phyloP scores from a whole-genome alignment of 2,797 vertebrate species.

The Esox lucius region DNA sequence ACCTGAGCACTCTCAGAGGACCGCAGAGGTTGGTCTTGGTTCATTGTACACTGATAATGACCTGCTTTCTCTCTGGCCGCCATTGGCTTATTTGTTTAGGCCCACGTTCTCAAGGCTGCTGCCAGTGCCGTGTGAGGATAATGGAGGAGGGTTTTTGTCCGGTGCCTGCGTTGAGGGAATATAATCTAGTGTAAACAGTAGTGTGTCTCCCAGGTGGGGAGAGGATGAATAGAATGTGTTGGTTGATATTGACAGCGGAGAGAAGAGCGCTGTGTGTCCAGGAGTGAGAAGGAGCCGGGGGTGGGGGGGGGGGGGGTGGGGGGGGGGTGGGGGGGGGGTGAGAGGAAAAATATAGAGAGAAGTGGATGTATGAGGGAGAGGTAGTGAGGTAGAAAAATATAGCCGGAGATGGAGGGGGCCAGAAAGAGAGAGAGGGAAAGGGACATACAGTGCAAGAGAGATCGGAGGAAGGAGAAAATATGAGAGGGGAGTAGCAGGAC shows the following conservation, averaged over 20 bases:
- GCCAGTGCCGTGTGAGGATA: slow-evolving; percentile 44
- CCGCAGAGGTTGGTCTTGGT: slow-evolving; percentile 1
- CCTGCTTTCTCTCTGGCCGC: slow-evolving; percentile 14
- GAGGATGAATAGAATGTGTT: slow-evolving; percentile 50
- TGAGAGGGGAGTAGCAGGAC: neutral
- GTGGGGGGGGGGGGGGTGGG: neutral
- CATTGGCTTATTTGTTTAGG: slow-evolving; percentile 53
- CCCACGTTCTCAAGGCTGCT: slow-evolving; percentile 62
- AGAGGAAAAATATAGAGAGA: neutral
- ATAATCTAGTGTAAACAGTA: slow-evolving; percentile 71
- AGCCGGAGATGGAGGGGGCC: neutral
- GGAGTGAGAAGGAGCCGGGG: neutral
- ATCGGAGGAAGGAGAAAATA: neutral
- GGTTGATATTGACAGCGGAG: slow-evolving; percentile 37
- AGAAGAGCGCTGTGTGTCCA: slow-evolving; percentile 8
- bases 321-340: slow-evolving; percentile 1
- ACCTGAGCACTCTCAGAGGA: slow-evolving; percentile 6
- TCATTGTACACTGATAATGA: slow-evolving; percentile 10
- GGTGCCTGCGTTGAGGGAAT: slow-evolving; percentile 42
- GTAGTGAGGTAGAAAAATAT: neutral
- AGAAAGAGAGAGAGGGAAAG: neutral
- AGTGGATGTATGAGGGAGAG: neutral
- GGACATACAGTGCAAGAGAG: no score
- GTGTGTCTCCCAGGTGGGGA: slow-evolving; percentile 66
- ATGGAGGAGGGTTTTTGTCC: slow-evolving; percentile 32